These are phyloP conservation scores for Micrasema longulum DNA, from an alignment of 1,140 invertebrate species.

Conservation along the genomic window DNA sequence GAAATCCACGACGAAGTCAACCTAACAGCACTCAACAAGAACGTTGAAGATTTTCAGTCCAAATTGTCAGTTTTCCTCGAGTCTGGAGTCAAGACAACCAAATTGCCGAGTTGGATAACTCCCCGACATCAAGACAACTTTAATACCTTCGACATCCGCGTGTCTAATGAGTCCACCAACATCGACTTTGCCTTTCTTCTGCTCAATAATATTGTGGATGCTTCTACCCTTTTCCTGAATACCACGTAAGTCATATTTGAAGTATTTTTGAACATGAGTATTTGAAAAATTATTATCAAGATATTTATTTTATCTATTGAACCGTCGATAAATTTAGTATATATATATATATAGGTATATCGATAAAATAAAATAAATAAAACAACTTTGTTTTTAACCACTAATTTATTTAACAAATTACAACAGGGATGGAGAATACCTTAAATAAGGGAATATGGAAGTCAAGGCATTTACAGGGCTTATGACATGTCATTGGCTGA, in stretches of 20 bases:
- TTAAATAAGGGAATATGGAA: no score
- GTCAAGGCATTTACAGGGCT: no score
- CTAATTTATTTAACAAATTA: no score
- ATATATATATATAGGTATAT: no score
- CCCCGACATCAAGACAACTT: constrained; percentile 57
- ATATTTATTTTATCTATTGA: no score
- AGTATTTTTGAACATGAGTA: no score
- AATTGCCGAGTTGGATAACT: constrained; percentile 59
- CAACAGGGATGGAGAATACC: no score
- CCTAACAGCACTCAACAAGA: constrained; percentile 54
- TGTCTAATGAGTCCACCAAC: constrained; percentile 41
- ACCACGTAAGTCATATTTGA: constrained; percentile 56
- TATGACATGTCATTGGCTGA: no score
- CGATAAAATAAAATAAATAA: no score
- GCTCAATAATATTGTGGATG: constrained; percentile 61
- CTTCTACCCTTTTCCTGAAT: constrained; percentile 61
- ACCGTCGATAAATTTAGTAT: no score
- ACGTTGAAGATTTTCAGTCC: constrained; percentile 56
- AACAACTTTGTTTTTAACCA: no score
- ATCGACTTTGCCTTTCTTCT: constrained; percentile 60
- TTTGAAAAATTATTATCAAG: no score
- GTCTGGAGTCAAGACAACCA: constrained; percentile 56
- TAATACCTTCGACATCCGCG: constrained; percentile 51
- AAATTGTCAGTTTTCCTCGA: constrained; percentile 55
- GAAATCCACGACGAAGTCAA: constrained; percentile 58